Conservation (phyloP, 2,113 vertebrate genomes). For the Phodopus roborovskii region DNA sequence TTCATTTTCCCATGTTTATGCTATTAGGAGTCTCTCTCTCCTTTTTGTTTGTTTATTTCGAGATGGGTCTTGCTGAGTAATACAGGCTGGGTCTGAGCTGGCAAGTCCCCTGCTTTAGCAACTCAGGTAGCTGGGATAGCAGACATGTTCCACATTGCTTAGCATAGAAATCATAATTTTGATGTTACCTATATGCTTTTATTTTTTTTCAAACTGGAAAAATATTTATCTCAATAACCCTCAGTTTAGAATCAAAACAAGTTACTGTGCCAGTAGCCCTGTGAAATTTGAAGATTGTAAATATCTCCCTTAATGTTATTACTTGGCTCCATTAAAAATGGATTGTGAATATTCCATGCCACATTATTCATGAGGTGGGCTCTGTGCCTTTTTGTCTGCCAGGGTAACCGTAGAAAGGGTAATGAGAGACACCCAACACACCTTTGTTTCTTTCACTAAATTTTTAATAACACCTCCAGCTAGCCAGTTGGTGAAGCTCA, state of each 20-base stretch:
- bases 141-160: background rate
- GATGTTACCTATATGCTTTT: constrained; percentile 1
- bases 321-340: constrained; percentile 89
- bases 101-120: too few species aligned
- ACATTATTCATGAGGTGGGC: constrained; percentile 91
- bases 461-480: constrained; percentile 92
- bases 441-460: constrained; percentile 92
- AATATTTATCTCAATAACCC: constrained; percentile 50
- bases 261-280: constrained; percentile 81
- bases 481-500: constrained; percentile 91
- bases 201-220: background rate
- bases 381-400: constrained; percentile 89
- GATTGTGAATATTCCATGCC: constrained; percentile 89
- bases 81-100: background rate
- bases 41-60: background rate
- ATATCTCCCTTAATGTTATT: constrained; percentile 89
- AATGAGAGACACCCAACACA: constrained; percentile 87
- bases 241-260: constrained; percentile 87
- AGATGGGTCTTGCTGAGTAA: background rate
- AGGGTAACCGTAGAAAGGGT: constrained; percentile 90
- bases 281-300: constrained; percentile 88
- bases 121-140: background rate
- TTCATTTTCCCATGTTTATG: background rate
- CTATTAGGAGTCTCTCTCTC: background rate
- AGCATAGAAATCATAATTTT: background rate